Evolutionary conservation across 2,113 vertebrate genomes (phyloP), one percentile per base, ranked within the genome.

Genomic region (Heterocephalus glaber): DNA sequence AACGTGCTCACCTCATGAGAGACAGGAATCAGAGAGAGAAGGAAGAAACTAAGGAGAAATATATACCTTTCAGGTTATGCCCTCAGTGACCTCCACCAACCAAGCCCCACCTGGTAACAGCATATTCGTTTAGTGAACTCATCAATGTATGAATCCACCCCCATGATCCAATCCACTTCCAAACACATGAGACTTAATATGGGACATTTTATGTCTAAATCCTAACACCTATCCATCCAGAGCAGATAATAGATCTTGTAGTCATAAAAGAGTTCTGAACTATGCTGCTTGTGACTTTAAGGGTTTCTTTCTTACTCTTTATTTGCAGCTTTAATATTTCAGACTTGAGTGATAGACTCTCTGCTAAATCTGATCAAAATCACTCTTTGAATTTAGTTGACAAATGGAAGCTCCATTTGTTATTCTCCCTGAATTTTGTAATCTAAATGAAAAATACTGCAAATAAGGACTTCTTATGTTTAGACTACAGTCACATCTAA

Each of bases 391-490:
- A 82, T 74, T 89, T 89, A 87, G 26, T 84, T 94, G 88, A 60
- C 95, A 93, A 94, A 86, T 47, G n/a, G n/a, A 94, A 95, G 58
- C 2, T 79, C 38, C 26, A n/a, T 54, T 90, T 93, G 19, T 94
- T 96, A 66, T 38, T 16, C 60, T 95, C 49, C 19, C 44, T 66
- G 72, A n/a, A 72, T 80, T 94, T 63, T 92, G 74, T 77, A 86
- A 92, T 93, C 93, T 97, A 94, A 96, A 63, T 97, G 63, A 94
- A 89, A 90, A 89, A 88, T 44, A 81, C 47, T 94, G 38, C 92
- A 86, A 97, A 92, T 68, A 77, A 68, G 72, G 9, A 70, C 49
- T 83, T 90, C 56, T 94, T 65, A 85, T 76, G 60, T 80, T 38
- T 89, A 95, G 66, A 83, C 5, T 26, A 33, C 44, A 80, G 63